Conservation (phyloP, 2,797 vertebrate species). For the Anabacerthia variegaticeps region DNA sequence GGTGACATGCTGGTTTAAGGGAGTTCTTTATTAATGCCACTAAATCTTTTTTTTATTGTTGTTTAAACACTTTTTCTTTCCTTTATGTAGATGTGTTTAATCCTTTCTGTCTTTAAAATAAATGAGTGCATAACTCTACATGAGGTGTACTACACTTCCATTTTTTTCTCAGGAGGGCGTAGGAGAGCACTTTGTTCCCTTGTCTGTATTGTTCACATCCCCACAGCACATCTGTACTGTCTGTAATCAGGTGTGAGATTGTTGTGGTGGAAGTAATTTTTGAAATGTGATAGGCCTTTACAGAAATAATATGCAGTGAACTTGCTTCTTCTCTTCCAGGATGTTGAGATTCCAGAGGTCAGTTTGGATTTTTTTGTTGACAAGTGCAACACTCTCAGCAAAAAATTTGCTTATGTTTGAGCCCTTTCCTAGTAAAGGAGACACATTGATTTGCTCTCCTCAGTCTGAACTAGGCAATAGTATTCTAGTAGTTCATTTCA, state of each 20-base stretch:
- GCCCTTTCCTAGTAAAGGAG: not conserved
- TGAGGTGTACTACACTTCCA: not conserved
- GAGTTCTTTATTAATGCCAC: conserved; percentile 72
- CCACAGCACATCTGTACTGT: not conserved
- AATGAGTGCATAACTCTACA: not conserved
- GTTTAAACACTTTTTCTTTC: conserved; percentile 71
- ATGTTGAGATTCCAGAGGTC: not conserved
- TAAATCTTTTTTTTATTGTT: conserved; percentile 77
- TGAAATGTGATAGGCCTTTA: not conserved
- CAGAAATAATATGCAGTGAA: not conserved
- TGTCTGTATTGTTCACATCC: not conserved
- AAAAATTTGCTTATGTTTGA: not conserved
- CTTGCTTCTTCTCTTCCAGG: not conserved
- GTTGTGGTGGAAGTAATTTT: not conserved
- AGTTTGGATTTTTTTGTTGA: not conserved
- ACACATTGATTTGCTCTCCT: not conserved
- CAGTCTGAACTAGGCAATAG: not conserved
- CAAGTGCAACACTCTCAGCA: not conserved
- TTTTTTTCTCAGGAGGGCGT: not conserved
- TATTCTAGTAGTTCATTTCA: not conserved
- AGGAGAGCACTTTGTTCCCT: not conserved
- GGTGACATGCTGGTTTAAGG: conserved; percentile 69
- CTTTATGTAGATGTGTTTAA: conserved; percentile 66
- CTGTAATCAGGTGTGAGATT: not conserved
- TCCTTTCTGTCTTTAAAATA: conserved; percentile 57